Conservation (phyloP, 2,113 vertebrate species). For the Hydrochoerus hydrochaeris region DNA sequence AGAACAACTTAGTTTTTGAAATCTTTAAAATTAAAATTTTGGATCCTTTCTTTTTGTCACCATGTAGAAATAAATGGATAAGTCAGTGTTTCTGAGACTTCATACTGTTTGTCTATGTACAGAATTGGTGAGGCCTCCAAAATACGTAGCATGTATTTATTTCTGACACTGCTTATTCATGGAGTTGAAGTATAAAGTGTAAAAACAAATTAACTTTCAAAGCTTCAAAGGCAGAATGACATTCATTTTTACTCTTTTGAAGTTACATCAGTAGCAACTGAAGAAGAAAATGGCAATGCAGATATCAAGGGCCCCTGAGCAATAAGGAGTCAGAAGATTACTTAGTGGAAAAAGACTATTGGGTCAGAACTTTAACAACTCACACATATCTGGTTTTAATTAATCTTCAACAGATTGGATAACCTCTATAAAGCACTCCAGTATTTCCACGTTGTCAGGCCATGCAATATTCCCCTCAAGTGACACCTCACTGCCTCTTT, state of each 20-base stretch:
- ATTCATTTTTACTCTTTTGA: constrained; percentile 68
- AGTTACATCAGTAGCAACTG: constrained; percentile 55
- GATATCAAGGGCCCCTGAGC: constrained; percentile 52
- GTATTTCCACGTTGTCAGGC: background rate
- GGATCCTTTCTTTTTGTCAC: background rate
- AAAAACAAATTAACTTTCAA: constrained; percentile 73
- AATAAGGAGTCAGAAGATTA: constrained; percentile 28
- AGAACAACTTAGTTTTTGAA: background rate
- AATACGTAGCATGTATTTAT: constrained; percentile 16
- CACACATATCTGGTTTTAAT: constrained; percentile 66
- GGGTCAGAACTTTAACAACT: constrained; percentile 61
- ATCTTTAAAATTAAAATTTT: background rate
- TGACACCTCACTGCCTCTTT: background rate
- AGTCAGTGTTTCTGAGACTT: background rate
- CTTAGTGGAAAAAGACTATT: constrained; percentile 16
- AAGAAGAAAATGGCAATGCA: constrained; percentile 57
- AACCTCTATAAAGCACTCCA: constrained; percentile 13
- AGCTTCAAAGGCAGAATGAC: constrained; percentile 56
- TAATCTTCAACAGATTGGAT: constrained; percentile 56
- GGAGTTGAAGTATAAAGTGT: constrained; percentile 48
- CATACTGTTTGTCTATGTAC: background rate
- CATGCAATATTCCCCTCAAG: background rate
- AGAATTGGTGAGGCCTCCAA: background rate
- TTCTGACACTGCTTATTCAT: constrained; percentile 63
- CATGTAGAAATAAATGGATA: constrained; percentile 11